Percentiles rank a stretch among this genome's conserved stretches.
Evolutionary conservation across 2,797 vertebrate species (phyloP).

Genomic region (Rhincodon typus): DNA sequence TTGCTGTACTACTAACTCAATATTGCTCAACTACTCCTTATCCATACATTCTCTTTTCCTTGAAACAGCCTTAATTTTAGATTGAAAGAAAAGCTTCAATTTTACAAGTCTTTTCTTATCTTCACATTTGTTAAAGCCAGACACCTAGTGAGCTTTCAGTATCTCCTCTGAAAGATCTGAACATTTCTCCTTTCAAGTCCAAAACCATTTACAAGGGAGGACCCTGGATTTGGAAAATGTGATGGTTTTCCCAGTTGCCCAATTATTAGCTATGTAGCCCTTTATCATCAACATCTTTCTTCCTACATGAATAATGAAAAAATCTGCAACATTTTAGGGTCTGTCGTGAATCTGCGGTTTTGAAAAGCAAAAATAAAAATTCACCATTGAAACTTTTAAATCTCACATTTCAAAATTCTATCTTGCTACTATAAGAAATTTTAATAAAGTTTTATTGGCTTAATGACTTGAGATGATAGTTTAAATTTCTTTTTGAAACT

Average conservation of each 20-base stretch:
- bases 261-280: background rate
- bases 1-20: background rate
- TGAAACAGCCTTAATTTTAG: background rate
- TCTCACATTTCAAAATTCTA: background rate
- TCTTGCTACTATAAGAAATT: background rate
- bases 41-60: background rate
- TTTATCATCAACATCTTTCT: background rate
- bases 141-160: background rate
- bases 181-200: background rate
- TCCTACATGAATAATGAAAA: background rate
- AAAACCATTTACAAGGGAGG: background rate
- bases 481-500: background rate
- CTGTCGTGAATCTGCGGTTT: background rate
- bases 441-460: background rate
- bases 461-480: background rate
- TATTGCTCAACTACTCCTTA: background rate
- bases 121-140: background rate
- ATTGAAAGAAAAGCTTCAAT: background rate
- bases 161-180: background rate
- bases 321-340: background rate
- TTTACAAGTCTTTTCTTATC: background rate
- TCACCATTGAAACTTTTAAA: background rate
- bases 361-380: background rate
- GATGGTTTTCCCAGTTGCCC: background rate
- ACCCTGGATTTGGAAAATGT: background rate